Percentiles rank a stretch among this genome's conserved stretches.
Conservation (phyloP, 2,113 vertebrate genomes). For the Tachycineta bicolor region DNA sequence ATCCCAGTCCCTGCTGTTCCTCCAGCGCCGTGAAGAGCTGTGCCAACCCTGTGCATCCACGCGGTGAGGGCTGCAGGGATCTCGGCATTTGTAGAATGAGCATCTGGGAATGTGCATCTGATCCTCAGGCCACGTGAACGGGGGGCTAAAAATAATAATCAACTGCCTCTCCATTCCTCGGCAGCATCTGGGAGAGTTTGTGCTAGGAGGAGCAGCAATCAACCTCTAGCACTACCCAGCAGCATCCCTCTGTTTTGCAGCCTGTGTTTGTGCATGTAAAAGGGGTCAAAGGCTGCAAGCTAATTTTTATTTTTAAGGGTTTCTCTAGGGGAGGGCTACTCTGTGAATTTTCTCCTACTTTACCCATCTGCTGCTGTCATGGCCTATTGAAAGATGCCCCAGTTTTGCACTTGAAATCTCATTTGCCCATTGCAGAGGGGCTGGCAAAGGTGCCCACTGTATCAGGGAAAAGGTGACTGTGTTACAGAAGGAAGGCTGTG, state of each 20-base stretch:
- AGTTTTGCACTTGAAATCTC: background rate
- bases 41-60: background rate
- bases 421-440: background rate
- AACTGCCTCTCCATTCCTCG: background rate
- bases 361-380: background rate
- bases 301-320: background rate
- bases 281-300: background rate
- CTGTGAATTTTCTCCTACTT: constrained; percentile 7
- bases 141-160: constrained; percentile 68
- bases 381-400: background rate
- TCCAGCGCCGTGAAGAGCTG: accelerated
- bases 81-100: constrained; percentile 13
- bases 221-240: background rate
- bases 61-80: accelerated
- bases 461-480: background rate
- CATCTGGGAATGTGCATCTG: constrained; percentile 64
- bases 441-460: background rate
- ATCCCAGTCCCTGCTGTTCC: background rate
- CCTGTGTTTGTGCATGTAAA: background rate
- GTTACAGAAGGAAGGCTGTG: background rate
- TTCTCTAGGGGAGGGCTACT: background rate
- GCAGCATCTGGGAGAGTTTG: background rate
- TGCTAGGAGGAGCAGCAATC: background rate
- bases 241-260: background rate
- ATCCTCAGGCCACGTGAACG: constrained; percentile 34